A percentile compares a stretch with the other conserved stretches of the same genome.
phyloP scores from a whole-genome alignment of 2,797 vertebrate genomes.

The Sebastes alutus region DNA sequence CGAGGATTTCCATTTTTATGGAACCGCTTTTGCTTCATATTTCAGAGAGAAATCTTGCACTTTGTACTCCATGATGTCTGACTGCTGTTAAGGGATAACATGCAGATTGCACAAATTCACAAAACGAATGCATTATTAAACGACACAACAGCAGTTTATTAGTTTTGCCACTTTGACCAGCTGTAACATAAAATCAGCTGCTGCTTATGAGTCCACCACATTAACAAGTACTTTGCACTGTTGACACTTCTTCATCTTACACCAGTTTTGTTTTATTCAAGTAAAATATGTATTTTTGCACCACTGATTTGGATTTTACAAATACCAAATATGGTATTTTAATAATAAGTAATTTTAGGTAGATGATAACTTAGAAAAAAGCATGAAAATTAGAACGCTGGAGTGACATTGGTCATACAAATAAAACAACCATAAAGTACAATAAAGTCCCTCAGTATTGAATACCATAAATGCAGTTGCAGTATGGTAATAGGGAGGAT shows the following conservation, averaged over 20 bases:
- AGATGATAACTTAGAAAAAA: not conserved
- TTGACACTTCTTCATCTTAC: not conserved
- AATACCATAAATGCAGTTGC: too few species aligned
- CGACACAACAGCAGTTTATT: too few species aligned
- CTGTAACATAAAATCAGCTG: not conserved
- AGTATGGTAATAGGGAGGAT: too few species aligned
- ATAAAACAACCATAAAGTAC: not conserved
- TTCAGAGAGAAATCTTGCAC: not conserved
- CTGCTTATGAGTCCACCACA: conserved; percentile 3
- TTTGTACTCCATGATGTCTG: not conserved
- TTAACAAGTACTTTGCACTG: not conserved
- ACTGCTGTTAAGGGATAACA: not conserved
- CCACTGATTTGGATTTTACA: not conserved
- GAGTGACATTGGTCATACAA: rapidly evolving
- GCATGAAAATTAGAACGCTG: not conserved
- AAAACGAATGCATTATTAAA: not conserved
- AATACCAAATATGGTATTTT: not conserved
- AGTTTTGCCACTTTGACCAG: not conserved
- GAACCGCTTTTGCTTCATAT: not conserved
- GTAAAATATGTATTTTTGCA: not conserved
- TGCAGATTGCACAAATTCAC: not conserved
- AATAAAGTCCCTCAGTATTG: not conserved
- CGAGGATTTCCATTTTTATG: not conserved
- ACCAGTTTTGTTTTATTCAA: not conserved
- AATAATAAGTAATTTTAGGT: not conserved